These are phyloP conservation scores for Rhopilema esculentum DNA, from an alignment of 30 jellyfish, hydroid and myxozoan genomes.

Conservation along the genomic window DNA sequence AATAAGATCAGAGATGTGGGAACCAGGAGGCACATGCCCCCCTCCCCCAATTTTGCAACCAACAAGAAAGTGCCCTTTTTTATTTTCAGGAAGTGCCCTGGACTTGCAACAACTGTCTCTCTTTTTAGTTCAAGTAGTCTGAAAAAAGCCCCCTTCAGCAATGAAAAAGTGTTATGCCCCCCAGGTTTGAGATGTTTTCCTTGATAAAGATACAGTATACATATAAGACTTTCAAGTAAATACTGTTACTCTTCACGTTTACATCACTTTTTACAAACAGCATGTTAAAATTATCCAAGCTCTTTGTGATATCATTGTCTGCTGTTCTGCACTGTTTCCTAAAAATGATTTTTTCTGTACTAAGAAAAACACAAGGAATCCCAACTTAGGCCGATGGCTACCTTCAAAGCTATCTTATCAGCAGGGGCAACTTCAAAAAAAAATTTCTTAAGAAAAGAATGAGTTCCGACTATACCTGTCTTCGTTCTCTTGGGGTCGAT, in stretches of 20 bases:
- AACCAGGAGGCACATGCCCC: neutral
- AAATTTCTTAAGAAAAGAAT: neutral
- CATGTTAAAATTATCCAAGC: neutral
- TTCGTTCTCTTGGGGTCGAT: slow-evolving; percentile 17
- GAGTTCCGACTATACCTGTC: neutral
- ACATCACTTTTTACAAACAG: neutral
- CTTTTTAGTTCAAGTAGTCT: neutral
- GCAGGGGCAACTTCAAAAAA: slow-evolving; percentile 16
- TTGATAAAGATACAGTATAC: neutral
- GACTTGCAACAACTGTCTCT: neutral
- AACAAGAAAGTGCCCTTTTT: neutral
- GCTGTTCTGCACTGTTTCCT: neutral
- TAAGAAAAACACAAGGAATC: neutral
- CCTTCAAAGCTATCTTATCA: neutral
- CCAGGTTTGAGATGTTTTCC: neutral
- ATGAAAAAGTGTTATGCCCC: neutral
- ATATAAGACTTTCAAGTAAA: slow-evolving; percentile 2
- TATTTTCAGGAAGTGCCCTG: neutral
- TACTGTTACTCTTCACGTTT: slow-evolving; percentile 10
- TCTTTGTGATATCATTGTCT: slow-evolving; percentile 19
- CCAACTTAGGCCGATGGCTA: slow-evolving; percentile 16
- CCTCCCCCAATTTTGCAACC: neutral
- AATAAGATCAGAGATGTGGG: neutral
- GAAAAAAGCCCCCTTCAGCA: neutral
- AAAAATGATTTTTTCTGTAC: slow-evolving; percentile 5